phyloP scores from a whole-genome alignment of 2,113 vertebrate genomes.

The Perca fluviatilis region DNA sequence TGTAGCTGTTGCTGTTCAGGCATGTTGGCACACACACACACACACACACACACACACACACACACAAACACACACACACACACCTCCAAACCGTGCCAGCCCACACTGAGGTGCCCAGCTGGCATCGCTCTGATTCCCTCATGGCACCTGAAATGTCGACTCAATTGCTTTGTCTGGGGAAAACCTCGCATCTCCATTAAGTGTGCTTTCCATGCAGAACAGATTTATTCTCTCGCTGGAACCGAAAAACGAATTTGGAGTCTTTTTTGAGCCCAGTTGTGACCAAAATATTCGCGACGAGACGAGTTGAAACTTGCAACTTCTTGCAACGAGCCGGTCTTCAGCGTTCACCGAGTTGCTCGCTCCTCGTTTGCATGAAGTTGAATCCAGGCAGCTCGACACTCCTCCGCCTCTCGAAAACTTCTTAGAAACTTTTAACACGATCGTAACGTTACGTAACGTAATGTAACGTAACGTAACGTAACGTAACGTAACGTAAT shows the following conservation, averaged over 20 bases:
- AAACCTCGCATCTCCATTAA: slow-evolving; percentile 56
- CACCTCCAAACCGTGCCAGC: slow-evolving; percentile 47
- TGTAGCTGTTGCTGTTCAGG: slow-evolving; percentile 55
- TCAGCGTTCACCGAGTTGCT: too few relatives aligned
- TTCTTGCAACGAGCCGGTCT: too few relatives aligned
- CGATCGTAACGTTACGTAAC: too few relatives aligned
- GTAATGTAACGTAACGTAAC: too few relatives aligned
- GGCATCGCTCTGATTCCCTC: slow-evolving; percentile 50
- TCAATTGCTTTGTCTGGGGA: slow-evolving; percentile 54
- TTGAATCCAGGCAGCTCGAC: too few relatives aligned
- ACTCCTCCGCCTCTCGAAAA: too few relatives aligned
- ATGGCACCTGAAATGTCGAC: slow-evolving; percentile 54
- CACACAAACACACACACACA: slow-evolving; percentile 34
- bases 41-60: slow-evolving; percentile 2
- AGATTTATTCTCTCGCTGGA: slow-evolving; percentile 32
- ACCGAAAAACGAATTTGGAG: not conserved
- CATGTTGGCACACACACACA: slow-evolving; percentile 49
- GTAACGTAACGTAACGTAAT: too few relatives aligned
- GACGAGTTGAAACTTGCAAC: too few relatives aligned
- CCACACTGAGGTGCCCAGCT: slow-evolving; percentile 60
- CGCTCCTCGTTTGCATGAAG: too few relatives aligned
- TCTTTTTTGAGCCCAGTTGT: not conserved
- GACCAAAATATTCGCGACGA: too few relatives aligned
- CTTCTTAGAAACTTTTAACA: too few relatives aligned
- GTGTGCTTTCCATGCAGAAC: slow-evolving; percentile 25